Evolutionary conservation across 2,888 invertebrate species (phyloP), one percentile per base, ranked within the genome.

Genomic region (Cyclophora albipunctata): DNA sequence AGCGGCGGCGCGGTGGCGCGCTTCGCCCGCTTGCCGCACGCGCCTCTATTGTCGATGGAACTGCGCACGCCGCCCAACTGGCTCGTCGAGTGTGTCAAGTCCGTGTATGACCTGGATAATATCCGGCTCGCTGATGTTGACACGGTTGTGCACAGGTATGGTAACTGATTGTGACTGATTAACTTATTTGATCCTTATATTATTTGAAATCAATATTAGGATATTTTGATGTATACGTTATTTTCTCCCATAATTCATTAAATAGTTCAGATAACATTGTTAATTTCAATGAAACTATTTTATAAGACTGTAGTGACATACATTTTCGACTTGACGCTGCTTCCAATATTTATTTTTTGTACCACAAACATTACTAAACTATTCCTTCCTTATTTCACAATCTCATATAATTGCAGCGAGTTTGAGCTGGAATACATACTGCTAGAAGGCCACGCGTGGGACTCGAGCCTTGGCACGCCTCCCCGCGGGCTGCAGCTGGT

Each of bases 401-500:
- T 20, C 20, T 20, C 20, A 20, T 20, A 20, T 20, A 20, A 20
- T 20, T 42, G 7, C 73, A 98, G 98, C 67, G 96, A 98, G 79
- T 99, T 97, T 83, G 98, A 99, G 77, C 82, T 99, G 66, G 98
- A 99, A 74, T 95, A 98, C 82, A 85, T 99, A 4, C 84, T 99
- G 2, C 88, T 99, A 45, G 99, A 99, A 85, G 98, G 89, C 0
- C 99, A 99, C 80, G 99, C 99, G 73, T 98, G 98, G 87, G 99
- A 99, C 83, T 92, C 94, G 3, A 90, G 93, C 0, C 91, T 94
- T 43, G 97, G 97, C 48, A 96, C 97, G 62, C 98, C 98, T 0
- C 99, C 99, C 0, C 91, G 99, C 59, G 99, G 99, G 0, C 90
- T 99, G n/a, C 99, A 99, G 85, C 94, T 99, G 53, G 95, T 96